Evolutionary conservation across 1,140 invertebrate genomes (phyloP).

Genomic region (Bombyx mandarina): DNA sequence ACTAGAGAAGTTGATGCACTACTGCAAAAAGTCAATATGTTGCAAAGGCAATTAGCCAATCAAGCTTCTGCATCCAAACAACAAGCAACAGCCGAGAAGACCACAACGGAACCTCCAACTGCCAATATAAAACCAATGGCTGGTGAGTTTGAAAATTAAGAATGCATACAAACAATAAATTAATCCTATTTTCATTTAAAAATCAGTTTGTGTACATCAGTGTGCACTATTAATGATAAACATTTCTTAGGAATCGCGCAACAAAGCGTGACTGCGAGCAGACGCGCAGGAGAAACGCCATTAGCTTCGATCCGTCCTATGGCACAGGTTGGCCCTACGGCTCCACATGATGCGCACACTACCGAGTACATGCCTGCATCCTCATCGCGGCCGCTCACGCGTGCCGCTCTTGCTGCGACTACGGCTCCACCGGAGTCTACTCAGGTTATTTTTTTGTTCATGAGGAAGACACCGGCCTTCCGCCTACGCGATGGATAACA

Average conservation of each 20-base stretch:
- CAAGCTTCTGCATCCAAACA: constrained; percentile 77
- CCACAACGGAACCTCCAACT: constrained; percentile 83
- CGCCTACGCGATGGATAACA: no score
- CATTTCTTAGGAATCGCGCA: constrained; percentile 47
- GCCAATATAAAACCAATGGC: constrained; percentile 97
- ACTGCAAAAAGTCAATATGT: constrained; percentile 78
- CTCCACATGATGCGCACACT: constrained; percentile 72
- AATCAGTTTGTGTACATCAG: no score
- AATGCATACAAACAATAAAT: no score
- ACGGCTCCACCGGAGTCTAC: constrained; percentile 36
- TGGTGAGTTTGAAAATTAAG: constrained; percentile 62
- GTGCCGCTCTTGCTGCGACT: constrained; percentile 62
- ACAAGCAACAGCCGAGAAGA: constrained; percentile 78
- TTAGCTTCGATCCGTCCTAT: constrained; percentile 94
- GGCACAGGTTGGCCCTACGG: constrained; percentile 75
- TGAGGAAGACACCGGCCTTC: no score
- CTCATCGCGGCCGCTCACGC: constrained; percentile 72
- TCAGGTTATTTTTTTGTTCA: constrained; percentile 9
- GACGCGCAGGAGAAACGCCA: constrained; percentile 81
- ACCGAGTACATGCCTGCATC: constrained; percentile 81
- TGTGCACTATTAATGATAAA: no score
- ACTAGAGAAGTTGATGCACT: constrained; percentile 82
- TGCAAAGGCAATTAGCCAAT: constrained; percentile 84
- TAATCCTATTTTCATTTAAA: no score
- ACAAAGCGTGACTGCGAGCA: constrained; percentile 74